phyloP scores from a whole-genome alignment of 2,113 vertebrate genomes.

The Ciconia stormi region DNA sequence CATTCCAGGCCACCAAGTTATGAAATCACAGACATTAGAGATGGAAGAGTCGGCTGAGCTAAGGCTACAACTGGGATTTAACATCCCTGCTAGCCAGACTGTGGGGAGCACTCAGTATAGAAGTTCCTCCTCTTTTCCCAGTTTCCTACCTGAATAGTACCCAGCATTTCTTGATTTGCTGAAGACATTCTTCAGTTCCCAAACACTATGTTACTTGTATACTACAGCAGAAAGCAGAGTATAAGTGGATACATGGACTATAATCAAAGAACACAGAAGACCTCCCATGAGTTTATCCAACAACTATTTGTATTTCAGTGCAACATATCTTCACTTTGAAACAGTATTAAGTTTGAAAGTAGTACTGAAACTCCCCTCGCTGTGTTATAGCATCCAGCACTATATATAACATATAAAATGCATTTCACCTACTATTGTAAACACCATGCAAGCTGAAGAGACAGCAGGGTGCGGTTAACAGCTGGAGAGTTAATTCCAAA shows the following conservation, averaged over 20 bases:
- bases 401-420: background rate
- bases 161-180: background rate
- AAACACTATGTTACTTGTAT: background rate
- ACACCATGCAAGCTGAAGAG: background rate
- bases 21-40: background rate
- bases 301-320: background rate
- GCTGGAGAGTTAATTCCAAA: slow-evolving; percentile 23
- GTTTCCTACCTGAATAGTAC: background rate
- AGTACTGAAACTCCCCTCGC: background rate
- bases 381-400: background rate
- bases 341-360: background rate
- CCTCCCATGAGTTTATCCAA: background rate
- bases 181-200: background rate
- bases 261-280: background rate
- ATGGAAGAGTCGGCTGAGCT: background rate
- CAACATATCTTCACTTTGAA: background rate
- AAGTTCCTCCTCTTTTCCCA: background rate
- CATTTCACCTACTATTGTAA: background rate
- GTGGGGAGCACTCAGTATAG: accelerated
- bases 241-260: accelerated
- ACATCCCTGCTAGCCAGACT: background rate
- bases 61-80: accelerated
- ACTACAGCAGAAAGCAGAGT: background rate
- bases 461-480: slow-evolving; percentile 39
- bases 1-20: background rate